phyloP scores from a whole-genome alignment of 2,888 invertebrate genomes.

The Ormia ochracea region DNA sequence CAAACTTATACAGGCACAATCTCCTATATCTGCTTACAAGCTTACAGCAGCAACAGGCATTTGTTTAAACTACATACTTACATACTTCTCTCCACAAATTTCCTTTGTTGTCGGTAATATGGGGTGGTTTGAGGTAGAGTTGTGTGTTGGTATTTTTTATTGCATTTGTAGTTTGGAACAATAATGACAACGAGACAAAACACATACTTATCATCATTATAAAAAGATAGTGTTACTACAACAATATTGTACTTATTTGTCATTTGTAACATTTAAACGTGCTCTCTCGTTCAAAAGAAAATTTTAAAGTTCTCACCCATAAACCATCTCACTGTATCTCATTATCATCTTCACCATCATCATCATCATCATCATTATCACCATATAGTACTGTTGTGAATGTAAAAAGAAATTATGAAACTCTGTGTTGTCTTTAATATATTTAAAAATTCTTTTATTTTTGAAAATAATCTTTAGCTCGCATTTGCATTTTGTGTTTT shows the following conservation, averaged over 20 bases:
- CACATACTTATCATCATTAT: constrained; percentile 22
- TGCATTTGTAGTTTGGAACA: constrained; percentile 30
- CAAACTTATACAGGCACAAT: not conserved
- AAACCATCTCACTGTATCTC: not conserved
- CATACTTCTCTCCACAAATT: not conserved
- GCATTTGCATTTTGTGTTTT: constrained; percentile 19
- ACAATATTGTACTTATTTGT: constrained; percentile 55
- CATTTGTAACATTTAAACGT: constrained; percentile 38
- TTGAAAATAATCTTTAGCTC: not conserved
- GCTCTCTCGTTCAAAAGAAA: constrained; percentile 14
- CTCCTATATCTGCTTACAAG: not conserved
- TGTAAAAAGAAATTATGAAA: constrained; percentile 47
- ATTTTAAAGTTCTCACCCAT: constrained; percentile 40
- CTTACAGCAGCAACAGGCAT: constrained; percentile 30
- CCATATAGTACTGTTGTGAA: no score
- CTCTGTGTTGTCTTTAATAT: constrained; percentile 54
- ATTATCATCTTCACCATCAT: constrained; percentile 16
- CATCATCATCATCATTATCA: no score
- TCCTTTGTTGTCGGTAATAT: not conserved
- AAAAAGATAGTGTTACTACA: constrained; percentile 40
- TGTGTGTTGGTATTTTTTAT: constrained; percentile 35
- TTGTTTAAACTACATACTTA: constrained; percentile 8
- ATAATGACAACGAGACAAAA: not conserved
- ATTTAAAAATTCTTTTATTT: constrained; percentile 54
- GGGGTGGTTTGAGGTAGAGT: constrained; percentile 11